Evolutionary conservation across 1,140 invertebrate species (phyloP).

Genomic region (Helicoverpa zea): DNA sequence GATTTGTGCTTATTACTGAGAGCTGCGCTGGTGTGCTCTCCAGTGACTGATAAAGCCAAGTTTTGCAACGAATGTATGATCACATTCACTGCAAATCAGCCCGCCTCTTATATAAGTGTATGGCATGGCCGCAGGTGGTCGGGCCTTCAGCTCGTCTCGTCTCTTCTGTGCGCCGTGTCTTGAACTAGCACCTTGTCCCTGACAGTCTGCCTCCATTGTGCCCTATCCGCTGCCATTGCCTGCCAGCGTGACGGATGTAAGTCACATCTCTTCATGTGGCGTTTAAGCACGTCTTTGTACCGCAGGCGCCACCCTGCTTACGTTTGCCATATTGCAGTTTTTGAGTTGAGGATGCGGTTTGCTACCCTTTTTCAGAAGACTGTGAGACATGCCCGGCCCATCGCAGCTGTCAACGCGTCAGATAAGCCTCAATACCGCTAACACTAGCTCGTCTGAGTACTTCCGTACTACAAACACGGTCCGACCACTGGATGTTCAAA

Average conservation of each 20-base stretch:
- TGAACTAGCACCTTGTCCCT: neutral
- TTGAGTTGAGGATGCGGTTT: neutral
- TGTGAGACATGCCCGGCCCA: neutral
- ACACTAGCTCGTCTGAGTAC: constrained; percentile 19
- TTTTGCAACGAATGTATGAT: too few species aligned
- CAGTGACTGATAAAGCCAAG: too few species aligned
- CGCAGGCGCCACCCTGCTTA: neutral
- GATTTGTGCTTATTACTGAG: too few species aligned
- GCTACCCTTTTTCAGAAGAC: neutral
- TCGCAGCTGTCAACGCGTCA: neutral
- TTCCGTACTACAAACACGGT: constrained; percentile 3
- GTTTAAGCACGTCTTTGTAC: neutral
- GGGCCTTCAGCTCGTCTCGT: neutral
- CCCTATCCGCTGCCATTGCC: neutral
- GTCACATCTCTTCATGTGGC: neutral
- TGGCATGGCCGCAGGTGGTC: neutral
- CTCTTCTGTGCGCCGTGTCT: too few species aligned
- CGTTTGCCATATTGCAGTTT: neutral
- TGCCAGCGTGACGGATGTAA: neutral
- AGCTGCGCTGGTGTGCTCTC: too few species aligned
- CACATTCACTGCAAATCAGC: too few species aligned
- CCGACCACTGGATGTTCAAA: neutral
- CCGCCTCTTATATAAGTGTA: neutral
- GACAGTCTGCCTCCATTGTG: neutral
- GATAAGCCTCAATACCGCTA: neutral